Conservation (phyloP, 2,113 vertebrate species). For the Myodes glareolus region DNA sequence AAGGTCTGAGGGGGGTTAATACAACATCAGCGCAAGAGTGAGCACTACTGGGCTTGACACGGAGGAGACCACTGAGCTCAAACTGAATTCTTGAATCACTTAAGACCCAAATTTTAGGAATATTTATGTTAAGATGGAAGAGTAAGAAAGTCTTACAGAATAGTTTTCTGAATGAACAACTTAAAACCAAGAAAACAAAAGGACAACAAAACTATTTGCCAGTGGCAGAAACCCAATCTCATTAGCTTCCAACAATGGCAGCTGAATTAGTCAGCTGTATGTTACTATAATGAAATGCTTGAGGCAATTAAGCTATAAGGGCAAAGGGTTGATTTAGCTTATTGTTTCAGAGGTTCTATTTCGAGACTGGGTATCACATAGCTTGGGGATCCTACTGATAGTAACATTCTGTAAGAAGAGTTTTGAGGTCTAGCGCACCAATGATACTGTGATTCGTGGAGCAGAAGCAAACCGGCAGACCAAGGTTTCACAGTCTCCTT, state of each 20-base stretch:
- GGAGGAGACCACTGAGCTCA: background rate
- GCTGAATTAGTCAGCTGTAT: background rate
- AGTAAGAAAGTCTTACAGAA: background rate
- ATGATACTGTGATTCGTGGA: background rate
- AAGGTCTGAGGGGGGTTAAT: background rate
- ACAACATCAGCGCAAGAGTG: background rate
- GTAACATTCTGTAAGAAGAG: too few species aligned
- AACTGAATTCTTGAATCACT: background rate
- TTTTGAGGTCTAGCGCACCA: too few species aligned
- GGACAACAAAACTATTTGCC: background rate
- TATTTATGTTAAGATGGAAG: background rate
- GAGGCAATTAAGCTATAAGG: background rate
- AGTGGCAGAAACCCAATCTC: background rate
- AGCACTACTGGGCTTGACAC: background rate
- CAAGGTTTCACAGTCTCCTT: too few species aligned
- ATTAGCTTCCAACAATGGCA: background rate
- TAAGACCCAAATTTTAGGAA: background rate
- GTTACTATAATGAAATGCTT: background rate
- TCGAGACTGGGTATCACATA: background rate
- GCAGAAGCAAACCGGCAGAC: background rate
- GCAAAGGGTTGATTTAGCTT: background rate
- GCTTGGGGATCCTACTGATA: background rate
- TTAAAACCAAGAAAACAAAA: conserved; percentile 4
- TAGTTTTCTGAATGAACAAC: background rate
- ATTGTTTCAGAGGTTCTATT: background rate